Evolutionary conservation across 2,113 vertebrate species (phyloP), one percentile per base, ranked within the genome.

Genomic region (Esox niger): DNA sequence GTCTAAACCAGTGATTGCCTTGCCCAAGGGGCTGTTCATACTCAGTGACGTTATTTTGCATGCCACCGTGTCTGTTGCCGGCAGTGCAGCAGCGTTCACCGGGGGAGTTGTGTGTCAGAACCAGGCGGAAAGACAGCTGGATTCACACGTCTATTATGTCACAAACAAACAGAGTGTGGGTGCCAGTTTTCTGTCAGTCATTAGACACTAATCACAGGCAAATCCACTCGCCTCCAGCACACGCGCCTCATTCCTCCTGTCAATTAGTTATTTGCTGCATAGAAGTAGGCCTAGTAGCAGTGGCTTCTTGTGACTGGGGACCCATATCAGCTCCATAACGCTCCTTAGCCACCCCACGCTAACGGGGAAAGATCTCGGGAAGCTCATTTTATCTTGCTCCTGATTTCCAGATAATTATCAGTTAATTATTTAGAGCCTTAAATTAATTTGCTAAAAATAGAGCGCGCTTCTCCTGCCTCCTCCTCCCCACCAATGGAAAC

Each of bases 381-480:
- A 85, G 86, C 89, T 89, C 85, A 86, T 89, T 90, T 90, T 85
- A 88, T 92, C 89, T 89, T 81, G 77, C 78, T 77, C 76, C 87
- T 90, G 91, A 92, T 92, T 91, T 90, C 88, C 88, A 91, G 89
- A 91, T 91, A 89, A 93, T 91, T 91, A 93, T 90, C 89, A 88
- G 87, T 91, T 92, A 91, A 93, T 92, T 92, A 92, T 93, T 92
- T 91, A 91, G 87, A 88, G 86, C 78, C 87, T 91, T 91, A 90
- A 90, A 91, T 92, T 87, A 90, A 91, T 90, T 89, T 87, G 82
- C 90, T 90, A 91, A 90, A 92, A 91, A 92, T 92, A 91, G 91
- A 15, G 13, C 13, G 13, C 38, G 13, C 38, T 74, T 73, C 65
- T 74, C 76, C 70, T 81, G 84, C 75, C 79, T 73, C 69, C 75